Evolutionary conservation across 2,113 vertebrate genomes (phyloP).

Genomic region (Pangasianodon hypophthalmus): DNA sequence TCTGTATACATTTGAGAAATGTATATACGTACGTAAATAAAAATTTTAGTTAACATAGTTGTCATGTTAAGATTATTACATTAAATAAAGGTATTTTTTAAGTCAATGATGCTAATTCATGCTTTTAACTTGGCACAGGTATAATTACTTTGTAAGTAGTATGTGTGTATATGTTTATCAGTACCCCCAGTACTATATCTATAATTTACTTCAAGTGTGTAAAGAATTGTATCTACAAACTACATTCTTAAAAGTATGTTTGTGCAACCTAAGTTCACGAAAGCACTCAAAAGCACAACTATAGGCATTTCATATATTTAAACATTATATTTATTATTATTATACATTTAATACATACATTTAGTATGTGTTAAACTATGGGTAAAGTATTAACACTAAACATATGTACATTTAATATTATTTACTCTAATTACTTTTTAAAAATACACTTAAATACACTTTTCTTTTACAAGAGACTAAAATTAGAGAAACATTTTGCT

Average conservation of each 20-base stretch:
- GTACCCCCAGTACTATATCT: background rate
- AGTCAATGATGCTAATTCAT: background rate
- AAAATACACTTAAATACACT: background rate
- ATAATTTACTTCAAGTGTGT: background rate
- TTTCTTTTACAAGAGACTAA: background rate
- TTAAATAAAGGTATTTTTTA: background rate
- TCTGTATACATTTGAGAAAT: background rate
- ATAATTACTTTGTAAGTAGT: background rate
- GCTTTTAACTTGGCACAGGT: background rate
- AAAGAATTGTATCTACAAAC: background rate
- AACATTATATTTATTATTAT: too few relatives aligned
- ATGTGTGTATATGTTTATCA: background rate
- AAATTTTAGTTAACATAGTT: background rate
- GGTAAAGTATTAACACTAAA: background rate
- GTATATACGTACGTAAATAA: background rate
- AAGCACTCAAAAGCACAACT: background rate
- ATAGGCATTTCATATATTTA: background rate
- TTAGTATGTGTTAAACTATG: background rate
- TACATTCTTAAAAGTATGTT: background rate
- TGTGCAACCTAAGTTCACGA: background rate
- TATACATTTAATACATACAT: background rate
- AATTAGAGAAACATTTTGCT: conserved; percentile 1
- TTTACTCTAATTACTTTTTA: background rate
- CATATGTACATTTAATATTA: background rate
- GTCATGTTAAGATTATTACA: background rate